Evolutionary conservation across 23 tunicate genomes (phyloP).

Genomic region (Halocynthia roretzi): DNA sequence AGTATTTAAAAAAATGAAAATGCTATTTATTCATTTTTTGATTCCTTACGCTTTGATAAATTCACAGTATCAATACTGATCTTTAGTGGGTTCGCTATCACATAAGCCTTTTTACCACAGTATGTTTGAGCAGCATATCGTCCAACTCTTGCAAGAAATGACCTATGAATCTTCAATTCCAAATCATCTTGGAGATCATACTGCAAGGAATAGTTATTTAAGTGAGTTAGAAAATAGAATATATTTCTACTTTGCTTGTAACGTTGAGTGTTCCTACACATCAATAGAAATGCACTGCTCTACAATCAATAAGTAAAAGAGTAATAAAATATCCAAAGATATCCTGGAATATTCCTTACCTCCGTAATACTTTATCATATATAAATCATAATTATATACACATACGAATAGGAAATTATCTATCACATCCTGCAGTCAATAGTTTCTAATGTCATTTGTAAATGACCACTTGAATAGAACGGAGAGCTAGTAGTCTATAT

Average conservation of each 20-base stretch:
- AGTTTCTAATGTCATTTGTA: neutral
- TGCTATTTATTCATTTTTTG: constrained; percentile 6
- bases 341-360: no score
- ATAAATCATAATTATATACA: no score
- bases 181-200: constrained; percentile 43
- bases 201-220: constrained; percentile 11
- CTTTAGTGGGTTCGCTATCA: constrained; percentile 42
- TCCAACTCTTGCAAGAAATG: constrained; percentile 30
- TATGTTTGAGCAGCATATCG: constrained; percentile 36
- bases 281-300: no score
- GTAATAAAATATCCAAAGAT: no score
- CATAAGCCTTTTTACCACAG: constrained; percentile 53
- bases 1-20: no score
- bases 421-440: no score
- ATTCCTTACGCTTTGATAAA: neutral
- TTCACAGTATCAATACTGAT: constrained; percentile 17
- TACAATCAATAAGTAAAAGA: no score
- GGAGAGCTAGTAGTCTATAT: neutral
- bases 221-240: neutral
- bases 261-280: no score
- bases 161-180: constrained; percentile 21
- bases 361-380: no score
- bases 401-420: no score
- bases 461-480: neutral
- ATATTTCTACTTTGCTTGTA: neutral